phyloP scores from a whole-genome alignment of 2,113 vertebrate genomes.

The Telmatochromis sp. region DNA sequence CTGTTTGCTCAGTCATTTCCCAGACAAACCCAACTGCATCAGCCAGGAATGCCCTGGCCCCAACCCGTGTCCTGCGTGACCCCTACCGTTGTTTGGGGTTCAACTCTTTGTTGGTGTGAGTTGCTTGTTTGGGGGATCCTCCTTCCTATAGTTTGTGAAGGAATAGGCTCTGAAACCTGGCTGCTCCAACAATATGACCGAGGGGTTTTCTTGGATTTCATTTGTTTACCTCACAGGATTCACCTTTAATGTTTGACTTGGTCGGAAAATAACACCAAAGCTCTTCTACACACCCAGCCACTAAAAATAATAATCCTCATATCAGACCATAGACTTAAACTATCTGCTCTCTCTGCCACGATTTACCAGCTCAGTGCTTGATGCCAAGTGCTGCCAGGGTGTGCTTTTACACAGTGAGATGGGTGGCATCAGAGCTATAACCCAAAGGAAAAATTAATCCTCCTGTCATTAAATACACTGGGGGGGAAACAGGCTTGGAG shows the following conservation, averaged over 20 bases:
- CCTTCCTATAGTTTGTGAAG: background rate
- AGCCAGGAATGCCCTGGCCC: constrained; percentile 43
- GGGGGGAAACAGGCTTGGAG: background rate
- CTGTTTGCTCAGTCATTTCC: constrained; percentile 68
- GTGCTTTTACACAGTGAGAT: constrained; percentile 34
- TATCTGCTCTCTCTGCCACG: background rate
- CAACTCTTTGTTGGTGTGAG: background rate
- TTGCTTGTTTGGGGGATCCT: background rate
- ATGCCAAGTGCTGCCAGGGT: constrained; percentile 7
- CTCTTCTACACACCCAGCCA: background rate
- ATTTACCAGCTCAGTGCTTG: constrained; percentile 3
- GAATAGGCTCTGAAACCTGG: background rate
- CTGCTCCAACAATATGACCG: background rate
- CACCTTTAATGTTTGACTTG: background rate
- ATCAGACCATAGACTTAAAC: constrained; percentile 3
- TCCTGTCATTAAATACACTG: constrained; percentile 32
- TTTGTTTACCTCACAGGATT: background rate
- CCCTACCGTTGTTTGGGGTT: background rate
- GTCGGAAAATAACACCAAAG: background rate
- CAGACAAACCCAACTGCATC: constrained; percentile 55
- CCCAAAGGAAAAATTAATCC: constrained; percentile 39
- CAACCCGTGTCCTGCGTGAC: constrained; percentile 48
- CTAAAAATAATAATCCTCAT: background rate
- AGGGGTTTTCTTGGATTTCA: background rate
- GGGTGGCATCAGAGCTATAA: constrained; percentile 12